These are phyloP conservation scores for Lichenostomus cassidix DNA, from an alignment of 2,113 vertebrate genomes.

Conservation along the genomic window DNA sequence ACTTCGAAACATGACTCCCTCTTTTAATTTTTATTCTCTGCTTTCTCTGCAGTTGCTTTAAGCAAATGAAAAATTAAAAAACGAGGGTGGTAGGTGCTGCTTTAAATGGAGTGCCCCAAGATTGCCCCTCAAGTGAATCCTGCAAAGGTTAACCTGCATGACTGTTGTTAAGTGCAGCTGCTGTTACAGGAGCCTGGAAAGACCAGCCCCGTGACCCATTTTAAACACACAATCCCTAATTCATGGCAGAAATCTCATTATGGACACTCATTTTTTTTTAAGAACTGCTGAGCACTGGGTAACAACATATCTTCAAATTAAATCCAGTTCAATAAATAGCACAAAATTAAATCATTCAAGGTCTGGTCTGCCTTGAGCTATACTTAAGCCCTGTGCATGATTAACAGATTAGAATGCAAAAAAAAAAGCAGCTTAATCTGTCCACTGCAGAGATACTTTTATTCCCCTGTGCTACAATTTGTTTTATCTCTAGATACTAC, in stretches of 20 bases:
- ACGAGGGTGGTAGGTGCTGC: neutral
- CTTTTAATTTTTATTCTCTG: neutral
- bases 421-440: constrained; percentile 49
- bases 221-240: constrained; percentile 22
- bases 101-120: neutral
- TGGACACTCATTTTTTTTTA: neutral
- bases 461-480: constrained; percentile 7
- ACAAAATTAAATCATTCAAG: constrained; percentile 45
- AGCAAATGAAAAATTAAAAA: neutral
- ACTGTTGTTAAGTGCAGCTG: neutral
- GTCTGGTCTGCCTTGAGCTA: constrained; percentile 42
- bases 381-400: constrained; percentile 30
- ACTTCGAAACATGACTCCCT: neutral
- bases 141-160: neutral
- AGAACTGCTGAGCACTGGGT: neutral
- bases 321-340: constrained; percentile 42
- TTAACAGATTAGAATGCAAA: constrained; percentile 51
- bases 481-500: neutral
- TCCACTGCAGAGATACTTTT: constrained; percentile 22
- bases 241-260: constrained; percentile 34
- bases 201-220: neutral
- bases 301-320: constrained; percentile 37
- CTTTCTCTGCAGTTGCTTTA: neutral
- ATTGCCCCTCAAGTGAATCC: neutral
- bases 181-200: neutral